A percentile compares a stretch with the other conserved stretches of the same genome.
These are phyloP conservation scores for Peromyscus californicus DNA, from an alignment of 2,113 vertebrate genomes.

Conservation along the genomic window DNA sequence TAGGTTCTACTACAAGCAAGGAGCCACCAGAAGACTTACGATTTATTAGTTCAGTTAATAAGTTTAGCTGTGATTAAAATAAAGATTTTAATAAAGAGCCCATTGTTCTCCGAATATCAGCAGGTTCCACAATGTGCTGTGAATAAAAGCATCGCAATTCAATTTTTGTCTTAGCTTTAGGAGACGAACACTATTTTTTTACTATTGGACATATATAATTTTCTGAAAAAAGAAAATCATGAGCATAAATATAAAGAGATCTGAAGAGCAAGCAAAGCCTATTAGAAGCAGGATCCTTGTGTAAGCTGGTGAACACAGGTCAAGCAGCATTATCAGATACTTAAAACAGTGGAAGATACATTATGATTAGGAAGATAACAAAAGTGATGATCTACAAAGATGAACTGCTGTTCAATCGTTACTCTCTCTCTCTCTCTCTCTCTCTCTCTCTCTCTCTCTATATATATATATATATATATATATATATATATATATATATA, in stretches of 20 bases:
- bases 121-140: neutral
- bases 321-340: neutral
- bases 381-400: neutral
- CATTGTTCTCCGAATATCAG: neutral
- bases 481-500: too few relatives aligned
- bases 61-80: conserved; percentile 34
- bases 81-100: neutral
- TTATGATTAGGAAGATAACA: fast-evolving
- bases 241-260: neutral
- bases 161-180: neutral
- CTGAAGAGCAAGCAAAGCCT: neutral
- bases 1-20: neutral
- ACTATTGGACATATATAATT: neutral
- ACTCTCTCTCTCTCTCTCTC: too few relatives aligned
- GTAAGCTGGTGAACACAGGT: neutral
- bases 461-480: too few relatives aligned
- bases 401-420: neutral
- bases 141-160: neutral
- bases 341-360: neutral
- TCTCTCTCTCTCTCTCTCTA: too few relatives aligned
- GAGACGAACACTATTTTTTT: neutral
- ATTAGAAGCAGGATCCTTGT: neutral
- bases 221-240: neutral
- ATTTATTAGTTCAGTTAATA: neutral
- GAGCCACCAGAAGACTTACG: neutral